phyloP scores from a whole-genome alignment of 2,888 invertebrate genomes.

The Teinopalpus imperialis region DNA sequence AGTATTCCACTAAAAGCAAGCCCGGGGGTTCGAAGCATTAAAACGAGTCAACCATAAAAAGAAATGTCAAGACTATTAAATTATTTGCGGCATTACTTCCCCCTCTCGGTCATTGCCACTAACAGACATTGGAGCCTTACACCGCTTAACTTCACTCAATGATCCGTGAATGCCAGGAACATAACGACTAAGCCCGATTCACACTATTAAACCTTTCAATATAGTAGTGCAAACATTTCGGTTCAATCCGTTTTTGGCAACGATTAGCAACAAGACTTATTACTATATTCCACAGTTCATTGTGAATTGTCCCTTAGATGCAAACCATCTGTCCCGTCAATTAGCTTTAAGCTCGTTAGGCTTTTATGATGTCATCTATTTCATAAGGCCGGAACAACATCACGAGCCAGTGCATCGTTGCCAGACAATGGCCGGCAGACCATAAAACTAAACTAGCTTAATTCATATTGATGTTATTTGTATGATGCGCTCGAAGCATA shows the following conservation, averaged over 20 bases:
- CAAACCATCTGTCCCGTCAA: slow-evolving; percentile 57
- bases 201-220: slow-evolving; percentile 27
- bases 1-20: neutral
- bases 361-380: slow-evolving; percentile 67
- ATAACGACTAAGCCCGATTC: slow-evolving; percentile 37
- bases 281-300: neutral
- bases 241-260: neutral
- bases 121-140: slow-evolving; percentile 34
- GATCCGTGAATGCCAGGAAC: slow-evolving; percentile 43
- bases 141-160: slow-evolving; percentile 43
- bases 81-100: slow-evolving; percentile 19
- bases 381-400: slow-evolving; percentile 54
- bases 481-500: slow-evolving; percentile 33
- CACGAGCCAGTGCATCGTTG: slow-evolving; percentile 36
- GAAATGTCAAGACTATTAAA: slow-evolving; percentile 21
- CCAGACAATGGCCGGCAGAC: slow-evolving; percentile 42
- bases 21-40: slow-evolving; percentile 8
- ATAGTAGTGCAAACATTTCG: slow-evolving; percentile 23
- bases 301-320: slow-evolving; percentile 10
- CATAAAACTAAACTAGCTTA: slow-evolving; percentile 44
- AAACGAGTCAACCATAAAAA: slow-evolving; percentile 16
- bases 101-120: slow-evolving; percentile 16
- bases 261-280: neutral
- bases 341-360: slow-evolving; percentile 59
- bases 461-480: slow-evolving; percentile 46